These are phyloP conservation scores for Sphinx pinastri DNA, from an alignment of 2,888 invertebrate genomes.

Conservation along the genomic window DNA sequence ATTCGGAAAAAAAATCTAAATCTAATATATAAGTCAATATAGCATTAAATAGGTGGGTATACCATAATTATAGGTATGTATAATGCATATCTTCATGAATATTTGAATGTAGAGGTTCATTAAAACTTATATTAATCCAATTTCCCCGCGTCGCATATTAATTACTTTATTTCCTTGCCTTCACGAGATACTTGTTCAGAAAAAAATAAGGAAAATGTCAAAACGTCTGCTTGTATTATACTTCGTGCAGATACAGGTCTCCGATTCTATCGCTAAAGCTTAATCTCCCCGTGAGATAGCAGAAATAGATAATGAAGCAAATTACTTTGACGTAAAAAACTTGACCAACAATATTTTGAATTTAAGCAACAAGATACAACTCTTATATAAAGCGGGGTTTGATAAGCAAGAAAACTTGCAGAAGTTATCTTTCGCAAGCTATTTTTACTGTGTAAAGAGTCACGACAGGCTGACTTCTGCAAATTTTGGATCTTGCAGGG, in stretches of 20 bases:
- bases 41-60: neutral
- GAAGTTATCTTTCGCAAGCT: too few relatives aligned
- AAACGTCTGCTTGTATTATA: slow-evolving; percentile 48
- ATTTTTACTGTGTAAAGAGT: too few relatives aligned
- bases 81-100: slow-evolving; percentile 52
- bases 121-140: slow-evolving; percentile 64
- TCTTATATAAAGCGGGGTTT: too few relatives aligned
- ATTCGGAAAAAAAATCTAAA: neutral
- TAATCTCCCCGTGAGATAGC: too few relatives aligned
- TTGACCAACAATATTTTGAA: too few relatives aligned
- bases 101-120: slow-evolving; percentile 53
- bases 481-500: too few relatives aligned
- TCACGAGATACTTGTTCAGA: neutral
- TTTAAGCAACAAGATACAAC: too few relatives aligned
- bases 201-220: neutral
- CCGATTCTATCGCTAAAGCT: too few relatives aligned
- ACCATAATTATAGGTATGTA: slow-evolving; percentile 42
- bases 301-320: too few relatives aligned
- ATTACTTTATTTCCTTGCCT: slow-evolving; percentile 54
- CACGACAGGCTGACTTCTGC: too few relatives aligned
- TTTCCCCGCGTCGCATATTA: slow-evolving; percentile 54
- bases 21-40: neutral
- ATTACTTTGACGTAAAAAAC: too few relatives aligned
- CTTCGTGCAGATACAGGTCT: neutral
- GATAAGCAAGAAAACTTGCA: too few relatives aligned